Evolutionary conservation across 2,888 invertebrate genomes (phyloP).

Genomic region (Tetranychus truncatus): DNA sequence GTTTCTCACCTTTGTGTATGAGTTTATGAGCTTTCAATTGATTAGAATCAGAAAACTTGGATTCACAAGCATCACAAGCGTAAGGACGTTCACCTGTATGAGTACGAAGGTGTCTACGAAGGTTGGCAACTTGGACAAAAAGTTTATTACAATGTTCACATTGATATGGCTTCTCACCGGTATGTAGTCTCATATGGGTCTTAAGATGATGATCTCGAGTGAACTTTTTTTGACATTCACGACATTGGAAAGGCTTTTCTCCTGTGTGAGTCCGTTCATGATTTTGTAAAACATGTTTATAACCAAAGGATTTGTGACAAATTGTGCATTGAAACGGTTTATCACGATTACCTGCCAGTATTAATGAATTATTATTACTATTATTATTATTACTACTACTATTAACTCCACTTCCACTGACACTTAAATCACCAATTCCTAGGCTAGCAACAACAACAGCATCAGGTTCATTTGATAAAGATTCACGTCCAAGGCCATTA

Average conservation of each 20-base stretch:
- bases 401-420: neutral
- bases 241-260: slow-evolving; percentile 80
- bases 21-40: slow-evolving; percentile 73
- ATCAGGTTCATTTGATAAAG: neutral
- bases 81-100: slow-evolving; percentile 82
- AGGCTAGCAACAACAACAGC: neutral
- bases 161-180: slow-evolving; percentile 79
- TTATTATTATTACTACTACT: slow-evolving; percentile 5
- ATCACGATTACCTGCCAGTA: slow-evolving; percentile 35
- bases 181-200: slow-evolving; percentile 76
- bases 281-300: slow-evolving; percentile 82
- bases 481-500: slow-evolving; percentile 15
- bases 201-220: slow-evolving; percentile 81
- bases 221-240: slow-evolving; percentile 74
- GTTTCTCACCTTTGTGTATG: slow-evolving; percentile 75
- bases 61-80: slow-evolving; percentile 57
- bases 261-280: slow-evolving; percentile 86
- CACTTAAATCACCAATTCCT: neutral
- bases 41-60: slow-evolving; percentile 74
- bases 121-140: slow-evolving; percentile 80
- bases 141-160: slow-evolving; percentile 77
- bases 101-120: slow-evolving; percentile 66
- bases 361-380: neutral
- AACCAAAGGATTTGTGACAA: slow-evolving; percentile 72
- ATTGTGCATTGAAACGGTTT: slow-evolving; percentile 72